Evolutionary conservation across 2,797 vertebrate species (phyloP).

Genomic region (Octomys mimax): DNA sequence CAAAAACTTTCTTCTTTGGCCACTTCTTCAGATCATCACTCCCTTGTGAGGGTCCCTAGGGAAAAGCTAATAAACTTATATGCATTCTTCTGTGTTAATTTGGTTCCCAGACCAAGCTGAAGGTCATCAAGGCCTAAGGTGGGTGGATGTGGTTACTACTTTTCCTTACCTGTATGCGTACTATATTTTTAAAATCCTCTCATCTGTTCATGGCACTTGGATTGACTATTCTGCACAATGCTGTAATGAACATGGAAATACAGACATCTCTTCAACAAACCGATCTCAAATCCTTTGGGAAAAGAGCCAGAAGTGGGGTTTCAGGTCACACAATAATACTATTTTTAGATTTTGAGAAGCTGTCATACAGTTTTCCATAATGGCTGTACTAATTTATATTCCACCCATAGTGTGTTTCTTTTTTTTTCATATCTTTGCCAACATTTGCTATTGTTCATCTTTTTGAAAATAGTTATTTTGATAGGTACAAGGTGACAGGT

Average conservation of each 20-base stretch:
- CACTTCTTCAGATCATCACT: background rate
- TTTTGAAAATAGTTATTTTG: background rate
- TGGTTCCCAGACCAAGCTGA: background rate
- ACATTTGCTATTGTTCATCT: background rate
- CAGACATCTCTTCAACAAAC: background rate
- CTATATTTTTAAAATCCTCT: background rate
- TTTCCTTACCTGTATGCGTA: background rate
- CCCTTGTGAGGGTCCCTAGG: background rate
- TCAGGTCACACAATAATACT: background rate
- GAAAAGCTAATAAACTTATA: background rate
- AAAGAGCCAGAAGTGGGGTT: background rate
- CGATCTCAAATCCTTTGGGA: background rate
- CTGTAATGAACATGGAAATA: background rate
- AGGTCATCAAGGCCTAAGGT: background rate
- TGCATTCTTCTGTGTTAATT: background rate
- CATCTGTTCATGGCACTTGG: background rate
- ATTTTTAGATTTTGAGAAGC: background rate
- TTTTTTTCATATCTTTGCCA: background rate
- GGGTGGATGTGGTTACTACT: no score
- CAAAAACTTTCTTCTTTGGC: background rate
- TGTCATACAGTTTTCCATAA: background rate
- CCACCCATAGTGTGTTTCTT: background rate
- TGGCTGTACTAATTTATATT: background rate
- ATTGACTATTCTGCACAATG: background rate
- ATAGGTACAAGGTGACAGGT: background rate